A percentile compares a stretch with the other conserved stretches of the same genome.
Evolutionary conservation across 2,797 vertebrate species (phyloP).

Genomic region (Arremon aurantiirostris): DNA sequence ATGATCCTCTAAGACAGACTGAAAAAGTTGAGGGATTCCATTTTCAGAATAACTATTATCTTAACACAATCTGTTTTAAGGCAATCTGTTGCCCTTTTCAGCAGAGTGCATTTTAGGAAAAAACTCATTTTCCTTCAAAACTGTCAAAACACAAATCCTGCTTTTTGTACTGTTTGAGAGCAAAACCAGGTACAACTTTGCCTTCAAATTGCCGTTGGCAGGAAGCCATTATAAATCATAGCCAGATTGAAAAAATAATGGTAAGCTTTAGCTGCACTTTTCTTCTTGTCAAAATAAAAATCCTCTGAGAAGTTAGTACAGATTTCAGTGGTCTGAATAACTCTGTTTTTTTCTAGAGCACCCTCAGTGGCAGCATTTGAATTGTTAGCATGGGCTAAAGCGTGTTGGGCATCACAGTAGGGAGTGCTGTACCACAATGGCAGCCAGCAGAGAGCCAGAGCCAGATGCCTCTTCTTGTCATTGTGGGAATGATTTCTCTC

Average conservation of each 20-base stretch:
- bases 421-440: accelerated
- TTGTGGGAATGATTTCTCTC: background rate
- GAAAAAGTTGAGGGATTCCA: background rate
- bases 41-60: background rate
- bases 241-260: background rate
- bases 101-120: background rate
- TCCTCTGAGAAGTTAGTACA: background rate
- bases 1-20: background rate
- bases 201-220: constrained; percentile 1
- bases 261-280: background rate
- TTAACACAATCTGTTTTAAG: background rate
- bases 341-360: background rate
- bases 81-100: background rate
- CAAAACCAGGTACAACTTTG: constrained; percentile 29
- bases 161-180: background rate
- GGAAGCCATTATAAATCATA: constrained; percentile 6
- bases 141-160: background rate
- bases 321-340: background rate
- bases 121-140: background rate
- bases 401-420: accelerated
- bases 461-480: background rate
- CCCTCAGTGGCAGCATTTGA: background rate
- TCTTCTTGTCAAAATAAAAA: constrained; percentile 2
- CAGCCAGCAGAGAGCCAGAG: background rate
- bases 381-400: background rate